Conservation (phyloP, 2,888 invertebrate species). For the Hydraecia micacea region DNA sequence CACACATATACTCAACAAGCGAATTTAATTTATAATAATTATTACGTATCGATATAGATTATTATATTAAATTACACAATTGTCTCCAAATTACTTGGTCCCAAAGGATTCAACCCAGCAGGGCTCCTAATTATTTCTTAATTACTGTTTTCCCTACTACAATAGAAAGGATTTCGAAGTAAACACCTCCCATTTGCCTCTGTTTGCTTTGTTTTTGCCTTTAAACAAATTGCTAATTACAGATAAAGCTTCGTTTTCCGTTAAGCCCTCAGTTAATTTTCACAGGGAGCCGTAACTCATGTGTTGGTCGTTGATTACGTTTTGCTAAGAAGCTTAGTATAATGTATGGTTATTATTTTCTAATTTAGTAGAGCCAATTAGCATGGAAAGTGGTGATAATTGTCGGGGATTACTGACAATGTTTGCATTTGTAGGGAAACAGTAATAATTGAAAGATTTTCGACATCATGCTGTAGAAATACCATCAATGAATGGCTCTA, state of each 20-base stretch:
- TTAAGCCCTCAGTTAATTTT: slow-evolving; percentile 34
- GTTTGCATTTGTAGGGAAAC: neutral
- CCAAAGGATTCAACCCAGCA: neutral
- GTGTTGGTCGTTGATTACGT: slow-evolving; percentile 45
- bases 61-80: neutral
- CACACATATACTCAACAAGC: neutral
- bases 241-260: slow-evolving; percentile 20
- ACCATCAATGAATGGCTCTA: neutral
- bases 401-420: neutral
- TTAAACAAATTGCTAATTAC: slow-evolving; percentile 10
- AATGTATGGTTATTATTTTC: slow-evolving; percentile 43
- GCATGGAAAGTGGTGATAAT: slow-evolving; percentile 6
- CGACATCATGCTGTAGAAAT: neutral
- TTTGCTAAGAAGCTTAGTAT: slow-evolving; percentile 52
- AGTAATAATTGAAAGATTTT: no score
- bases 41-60: neutral
- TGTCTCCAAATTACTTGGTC: slow-evolving; percentile 2
- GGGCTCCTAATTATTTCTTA: slow-evolving; percentile 22
- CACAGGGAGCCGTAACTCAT: slow-evolving; percentile 39
- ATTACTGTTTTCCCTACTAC: slow-evolving; percentile 13
- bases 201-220: neutral
- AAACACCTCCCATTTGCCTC: neutral
- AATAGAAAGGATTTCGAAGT: slow-evolving; percentile 1
- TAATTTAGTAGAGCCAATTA: slow-evolving; percentile 31
- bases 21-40: neutral